phyloP scores from a whole-genome alignment of 1,140 invertebrate species.

The Neocloeon triangulifer region DNA sequence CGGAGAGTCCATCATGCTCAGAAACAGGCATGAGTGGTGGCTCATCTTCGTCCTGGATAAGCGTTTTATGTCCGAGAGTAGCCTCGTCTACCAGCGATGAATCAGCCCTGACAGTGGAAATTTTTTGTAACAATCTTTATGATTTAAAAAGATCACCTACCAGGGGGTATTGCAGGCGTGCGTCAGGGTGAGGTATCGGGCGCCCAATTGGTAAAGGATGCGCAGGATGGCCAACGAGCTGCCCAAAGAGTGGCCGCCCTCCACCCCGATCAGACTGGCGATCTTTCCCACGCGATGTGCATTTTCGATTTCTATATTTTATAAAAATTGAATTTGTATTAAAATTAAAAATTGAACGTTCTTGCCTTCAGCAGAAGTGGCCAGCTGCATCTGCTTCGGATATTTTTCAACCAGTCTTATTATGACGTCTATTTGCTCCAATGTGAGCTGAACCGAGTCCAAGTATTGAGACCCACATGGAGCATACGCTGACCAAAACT shows the following conservation, averaged over 20 bases:
- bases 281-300: too few relatives aligned
- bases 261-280: conserved; percentile 62
- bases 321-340: too few relatives aligned
- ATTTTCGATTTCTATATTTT: too few relatives aligned
- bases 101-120: conserved; percentile 34
- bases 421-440: conserved; percentile 67
- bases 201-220: conserved; percentile 43
- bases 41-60: too few relatives aligned
- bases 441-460: conserved; percentile 51
- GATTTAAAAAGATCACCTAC: too few relatives aligned
- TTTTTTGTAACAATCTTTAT: too few relatives aligned
- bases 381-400: conserved; percentile 30
- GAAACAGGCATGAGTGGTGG: too few relatives aligned
- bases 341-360: too few relatives aligned
- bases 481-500: conserved; percentile 80
- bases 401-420: conserved; percentile 41
- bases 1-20: conserved; percentile 25
- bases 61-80: too few relatives aligned
- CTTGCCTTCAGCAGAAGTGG: conserved; percentile 30
- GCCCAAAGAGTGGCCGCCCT: conserved; percentile 52
- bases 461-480: conserved; percentile 60
- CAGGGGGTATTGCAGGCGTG: conserved; percentile 58
- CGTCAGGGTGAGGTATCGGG: conserved; percentile 53
- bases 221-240: conserved; percentile 40
- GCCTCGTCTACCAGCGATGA: conserved; percentile 35